These are phyloP conservation scores for Crotalus tigris DNA, from an alignment of 2,113 vertebrate genomes.

Conservation along the genomic window DNA sequence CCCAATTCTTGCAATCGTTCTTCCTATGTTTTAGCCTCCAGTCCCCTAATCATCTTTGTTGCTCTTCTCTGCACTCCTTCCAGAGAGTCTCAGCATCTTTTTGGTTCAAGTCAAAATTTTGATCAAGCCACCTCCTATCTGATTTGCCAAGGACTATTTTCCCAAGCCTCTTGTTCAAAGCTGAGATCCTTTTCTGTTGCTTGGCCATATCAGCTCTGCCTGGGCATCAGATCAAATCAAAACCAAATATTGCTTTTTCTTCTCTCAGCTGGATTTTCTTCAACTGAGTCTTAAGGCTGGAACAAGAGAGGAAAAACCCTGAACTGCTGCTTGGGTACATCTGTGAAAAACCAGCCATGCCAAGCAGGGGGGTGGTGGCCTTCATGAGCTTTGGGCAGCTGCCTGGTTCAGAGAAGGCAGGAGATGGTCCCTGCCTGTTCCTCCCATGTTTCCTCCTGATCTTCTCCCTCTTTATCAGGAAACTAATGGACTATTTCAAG, in stretches of 20 bases:
- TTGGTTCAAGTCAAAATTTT: background rate
- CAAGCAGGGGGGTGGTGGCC: background rate
- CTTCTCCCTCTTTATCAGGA: background rate
- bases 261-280: background rate
- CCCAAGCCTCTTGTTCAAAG: no score
- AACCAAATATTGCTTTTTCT: background rate
- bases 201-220: background rate
- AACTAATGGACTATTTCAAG: conserved; percentile 7
- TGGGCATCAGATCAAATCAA: background rate
- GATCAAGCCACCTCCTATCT: background rate
- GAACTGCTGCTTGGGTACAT: background rate
- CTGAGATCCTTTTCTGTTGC: background rate
- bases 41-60: background rate
- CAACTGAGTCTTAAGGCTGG: background rate
- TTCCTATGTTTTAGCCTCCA: background rate
- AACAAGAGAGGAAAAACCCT: background rate
- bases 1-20: background rate
- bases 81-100: background rate
- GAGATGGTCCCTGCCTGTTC: background rate
- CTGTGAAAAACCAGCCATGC: background rate
- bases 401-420: background rate
- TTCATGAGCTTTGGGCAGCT: conserved; percentile 3
- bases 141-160: background rate
- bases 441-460: background rate
- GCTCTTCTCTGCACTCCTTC: background rate